Base-by-base conservation (phyloP, 1,140 invertebrate species). In the Chlorops oryzae region DNA sequence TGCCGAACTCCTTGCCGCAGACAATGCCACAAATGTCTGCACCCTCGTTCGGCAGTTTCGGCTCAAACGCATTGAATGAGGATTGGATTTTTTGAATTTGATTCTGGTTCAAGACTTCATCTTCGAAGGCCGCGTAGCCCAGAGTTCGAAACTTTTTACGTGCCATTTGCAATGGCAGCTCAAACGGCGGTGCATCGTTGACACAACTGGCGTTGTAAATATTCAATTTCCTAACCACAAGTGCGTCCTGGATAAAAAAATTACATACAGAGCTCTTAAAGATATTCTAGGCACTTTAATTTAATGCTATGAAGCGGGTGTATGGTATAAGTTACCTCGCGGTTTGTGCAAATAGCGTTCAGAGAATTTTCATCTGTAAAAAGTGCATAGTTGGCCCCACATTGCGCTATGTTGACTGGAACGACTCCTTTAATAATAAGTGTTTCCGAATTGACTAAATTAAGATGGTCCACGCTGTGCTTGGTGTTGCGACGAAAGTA, bases 1-100 rank as follows among this genome's bases (percentile, higher is more conserved):
- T 60, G 27, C 81, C 83, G 72, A 93, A 93, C 60, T 92, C 90
- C 73, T 91, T 92, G 18, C 87, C 89, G 47, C 85, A 82, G 38
- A 77, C 57, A 52, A 72, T 67, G 21, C 65, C 63, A 48, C 63
- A 51, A 1, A 70, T 61, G 34, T 59, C 58, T 7, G 59, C 54
- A n/a, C n/a, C n/a, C 18, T 71, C 71, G 23, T 50, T 51, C n/a
- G 68, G 65, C 9, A 72, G 28, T 53, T 72, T 71, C 0, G 69
- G 67, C 34, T 70, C 70, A n/a, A 72, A 72, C 12, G 53, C 63
- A 32, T 72, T 72, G 47, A 62, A 68, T 2, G 69, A 61, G 20
- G 70, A 65, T 45, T 72, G 70, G 10, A 72, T 72, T 39, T 65
- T 62, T 27, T 69, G 63, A 15, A 72, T 69, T 54, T 72, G 70